phyloP scores from a whole-genome alignment of 2,888 invertebrate genomes.

The Rhingia campestris region DNA sequence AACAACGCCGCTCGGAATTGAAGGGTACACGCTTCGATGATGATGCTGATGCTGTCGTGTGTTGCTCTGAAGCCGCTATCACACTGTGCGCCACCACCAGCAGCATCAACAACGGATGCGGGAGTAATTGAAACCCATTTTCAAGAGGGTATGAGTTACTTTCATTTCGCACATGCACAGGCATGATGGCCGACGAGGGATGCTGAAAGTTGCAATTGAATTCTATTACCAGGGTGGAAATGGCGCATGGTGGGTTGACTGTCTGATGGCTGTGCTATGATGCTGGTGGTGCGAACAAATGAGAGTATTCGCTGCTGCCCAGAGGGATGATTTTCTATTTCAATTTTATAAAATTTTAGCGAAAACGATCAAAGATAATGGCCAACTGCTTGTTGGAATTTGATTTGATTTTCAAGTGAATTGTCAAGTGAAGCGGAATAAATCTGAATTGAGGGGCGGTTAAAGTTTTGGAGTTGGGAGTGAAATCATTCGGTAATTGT shows the following conservation, averaged over 20 bases:
- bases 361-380: constrained; percentile 71
- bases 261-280: constrained; percentile 39
- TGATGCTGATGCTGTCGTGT: constrained; percentile 70
- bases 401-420: constrained; percentile 74
- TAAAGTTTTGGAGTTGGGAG: neutral
- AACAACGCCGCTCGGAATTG: constrained; percentile 48
- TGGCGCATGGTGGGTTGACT: constrained; percentile 28
- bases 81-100: constrained; percentile 67
- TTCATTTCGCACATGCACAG: constrained; percentile 10
- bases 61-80: constrained; percentile 65
- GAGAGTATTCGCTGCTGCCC: constrained; percentile 19
- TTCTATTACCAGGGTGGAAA: constrained; percentile 61
- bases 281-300: constrained; percentile 49
- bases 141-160: constrained; percentile 45
- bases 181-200: constrained; percentile 66
- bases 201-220: constrained; percentile 74
- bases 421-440: constrained; percentile 69
- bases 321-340: constrained; percentile 70
- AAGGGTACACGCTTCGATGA: constrained; percentile 69
- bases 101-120: constrained; percentile 62
- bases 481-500: constrained; percentile 17
- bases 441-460: constrained; percentile 33
- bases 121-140: constrained; percentile 72
- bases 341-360: constrained; percentile 72
- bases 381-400: constrained; percentile 58